Conservation (phyloP, 2,888 invertebrate species). For the Metallyticus violacea region DNA sequence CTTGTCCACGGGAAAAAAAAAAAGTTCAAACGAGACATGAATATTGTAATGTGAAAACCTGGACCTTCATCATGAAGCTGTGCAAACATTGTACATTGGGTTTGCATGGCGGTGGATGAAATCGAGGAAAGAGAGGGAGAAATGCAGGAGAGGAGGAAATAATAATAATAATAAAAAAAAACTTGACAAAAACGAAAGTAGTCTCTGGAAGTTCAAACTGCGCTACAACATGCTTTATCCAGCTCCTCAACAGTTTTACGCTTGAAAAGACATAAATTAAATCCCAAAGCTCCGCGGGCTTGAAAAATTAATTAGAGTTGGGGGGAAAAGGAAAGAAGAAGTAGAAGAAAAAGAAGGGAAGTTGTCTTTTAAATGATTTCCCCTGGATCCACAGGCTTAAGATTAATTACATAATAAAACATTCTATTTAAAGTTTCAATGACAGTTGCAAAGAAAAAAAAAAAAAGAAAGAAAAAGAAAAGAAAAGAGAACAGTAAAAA, state of each 20-base stretch:
- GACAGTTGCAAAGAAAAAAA: constrained; percentile 25
- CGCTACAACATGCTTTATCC: constrained; percentile 7
- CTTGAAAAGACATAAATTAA: constrained; percentile 32
- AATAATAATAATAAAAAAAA: neutral
- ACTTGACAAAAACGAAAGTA: constrained; percentile 1
- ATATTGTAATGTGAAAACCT: constrained; percentile 3
- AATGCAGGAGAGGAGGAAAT: neutral
- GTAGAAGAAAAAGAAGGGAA: constrained; percentile 4
- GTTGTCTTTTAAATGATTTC: constrained; percentile 35
- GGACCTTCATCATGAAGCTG: neutral
- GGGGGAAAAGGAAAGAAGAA: neutral
- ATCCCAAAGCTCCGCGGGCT: constrained; percentile 31
- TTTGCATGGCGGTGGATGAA: neutral
- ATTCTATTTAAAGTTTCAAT: constrained; percentile 34
- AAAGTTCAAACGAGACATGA: constrained; percentile 4
- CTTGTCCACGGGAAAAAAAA: neutral
- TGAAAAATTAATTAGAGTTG: constrained; percentile 33
- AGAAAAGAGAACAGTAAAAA: neutral
- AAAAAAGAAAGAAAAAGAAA: neutral
- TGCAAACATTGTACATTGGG: constrained; percentile 1
- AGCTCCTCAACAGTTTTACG: constrained; percentile 23
- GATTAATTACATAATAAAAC: constrained; percentile 35
- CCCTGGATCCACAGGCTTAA: constrained; percentile 27
- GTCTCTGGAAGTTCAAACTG: neutral
- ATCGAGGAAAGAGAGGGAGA: neutral